A percentile compares a stretch with the other conserved stretches of the same genome.
phyloP scores from a whole-genome alignment of 2,113 vertebrate genomes.

The Orientallactaga bullata region DNA sequence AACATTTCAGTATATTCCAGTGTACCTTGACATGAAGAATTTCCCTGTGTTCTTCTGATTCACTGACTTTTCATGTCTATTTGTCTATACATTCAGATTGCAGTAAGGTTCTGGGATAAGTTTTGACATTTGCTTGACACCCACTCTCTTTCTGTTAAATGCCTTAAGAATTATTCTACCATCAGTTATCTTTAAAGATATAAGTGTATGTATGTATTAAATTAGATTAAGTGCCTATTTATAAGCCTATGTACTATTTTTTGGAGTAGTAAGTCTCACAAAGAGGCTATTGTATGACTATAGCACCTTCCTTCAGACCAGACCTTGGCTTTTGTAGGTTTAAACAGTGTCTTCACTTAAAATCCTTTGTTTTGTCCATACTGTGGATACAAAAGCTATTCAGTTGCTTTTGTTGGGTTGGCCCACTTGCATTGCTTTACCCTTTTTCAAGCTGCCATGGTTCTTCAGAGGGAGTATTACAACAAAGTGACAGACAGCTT shows the following conservation, averaged over 20 bases:
- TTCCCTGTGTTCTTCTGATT: slow-evolving; percentile 17
- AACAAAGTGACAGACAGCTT: neutral
- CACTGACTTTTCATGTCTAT: neutral
- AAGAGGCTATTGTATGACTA: neutral
- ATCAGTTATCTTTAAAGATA: slow-evolving; percentile 5
- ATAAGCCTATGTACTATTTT: neutral
- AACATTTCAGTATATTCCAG: neutral
- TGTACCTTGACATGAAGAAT: neutral
- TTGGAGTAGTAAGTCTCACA: neutral
- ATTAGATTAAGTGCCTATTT: slow-evolving; percentile 17
- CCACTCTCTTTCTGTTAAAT: slow-evolving; percentile 25
- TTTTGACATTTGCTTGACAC: neutral
- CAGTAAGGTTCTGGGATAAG: neutral
- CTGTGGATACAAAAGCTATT: neutral
- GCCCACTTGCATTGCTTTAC: neutral
- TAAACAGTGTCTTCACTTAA: neutral
- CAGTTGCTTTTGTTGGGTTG: neutral
- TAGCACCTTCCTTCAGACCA: neutral
- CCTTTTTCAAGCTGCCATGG: neutral
- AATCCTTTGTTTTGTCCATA: neutral
- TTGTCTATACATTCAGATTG: neutral
- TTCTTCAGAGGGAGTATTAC: neutral
- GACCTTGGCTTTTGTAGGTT: neutral
- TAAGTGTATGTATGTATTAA: neutral
- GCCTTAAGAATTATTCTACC: neutral